Evolutionary conservation across 1,140 invertebrate genomes (phyloP).

Genomic region (Heliconius himera): DNA sequence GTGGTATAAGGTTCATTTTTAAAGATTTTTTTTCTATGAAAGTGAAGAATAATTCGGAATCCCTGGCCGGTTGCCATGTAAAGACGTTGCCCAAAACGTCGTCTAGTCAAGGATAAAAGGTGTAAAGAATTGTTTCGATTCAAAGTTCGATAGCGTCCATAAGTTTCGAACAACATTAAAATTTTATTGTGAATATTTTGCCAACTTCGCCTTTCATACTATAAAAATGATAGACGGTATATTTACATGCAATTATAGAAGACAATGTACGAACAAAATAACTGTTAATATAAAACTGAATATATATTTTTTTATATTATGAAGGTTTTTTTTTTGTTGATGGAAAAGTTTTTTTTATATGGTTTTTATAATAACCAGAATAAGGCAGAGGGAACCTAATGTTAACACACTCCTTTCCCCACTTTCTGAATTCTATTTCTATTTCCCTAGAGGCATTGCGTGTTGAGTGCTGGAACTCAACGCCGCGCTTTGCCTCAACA

Average conservation of each 20-base stretch:
- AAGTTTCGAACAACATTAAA: slow-evolving; percentile 41
- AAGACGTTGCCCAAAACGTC: slow-evolving; percentile 59
- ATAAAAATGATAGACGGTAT: neutral
- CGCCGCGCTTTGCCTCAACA: no score
- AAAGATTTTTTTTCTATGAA: neutral
- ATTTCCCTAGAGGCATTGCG: no score
- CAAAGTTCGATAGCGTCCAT: slow-evolving; percentile 53
- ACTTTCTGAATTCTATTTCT: no score
- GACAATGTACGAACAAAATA: neutral
- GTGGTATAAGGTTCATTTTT: slow-evolving; percentile 45
- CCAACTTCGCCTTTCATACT: neutral
- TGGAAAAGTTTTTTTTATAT: no score
- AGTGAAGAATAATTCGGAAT: slow-evolving; percentile 16
- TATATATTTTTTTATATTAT: neutral
- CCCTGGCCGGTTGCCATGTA: slow-evolving; percentile 63
- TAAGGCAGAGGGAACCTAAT: no score
- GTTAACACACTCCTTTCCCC: no score
- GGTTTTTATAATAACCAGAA: no score
- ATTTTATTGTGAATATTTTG: slow-evolving; percentile 8
- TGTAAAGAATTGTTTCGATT: slow-evolving; percentile 59
- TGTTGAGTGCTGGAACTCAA: no score
- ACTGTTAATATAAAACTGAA: no score
- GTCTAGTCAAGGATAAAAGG: slow-evolving; percentile 70
- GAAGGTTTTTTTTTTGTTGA: neutral
- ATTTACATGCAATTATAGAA: neutral